Percentiles rank a stretch among this genome's conserved stretches.
Evolutionary conservation across 2,113 vertebrate species (phyloP).

Genomic region (Clarias gariepinus): DNA sequence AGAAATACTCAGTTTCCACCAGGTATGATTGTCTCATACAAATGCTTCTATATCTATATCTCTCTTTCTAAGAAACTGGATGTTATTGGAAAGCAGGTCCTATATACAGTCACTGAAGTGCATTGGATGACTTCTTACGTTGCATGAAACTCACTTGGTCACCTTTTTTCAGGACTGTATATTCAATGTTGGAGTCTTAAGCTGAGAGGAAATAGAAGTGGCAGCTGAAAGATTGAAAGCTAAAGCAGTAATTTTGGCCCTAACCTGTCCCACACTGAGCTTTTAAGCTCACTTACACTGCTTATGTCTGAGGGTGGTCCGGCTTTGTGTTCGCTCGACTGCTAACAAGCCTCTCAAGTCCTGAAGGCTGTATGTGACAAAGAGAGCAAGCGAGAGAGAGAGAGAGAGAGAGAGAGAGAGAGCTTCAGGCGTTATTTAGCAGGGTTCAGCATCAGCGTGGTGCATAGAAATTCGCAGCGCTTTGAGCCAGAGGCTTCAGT

Average conservation of each 20-base stretch:
- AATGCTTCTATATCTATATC: not conserved
- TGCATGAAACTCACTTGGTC: not conserved
- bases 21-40: slow-evolving; percentile 68
- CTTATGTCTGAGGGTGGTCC: slow-evolving; percentile 29
- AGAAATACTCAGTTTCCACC: slow-evolving; percentile 90
- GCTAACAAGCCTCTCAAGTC: slow-evolving; percentile 47
- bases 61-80: not conserved
- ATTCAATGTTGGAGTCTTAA: not conserved
- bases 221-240: not conserved
- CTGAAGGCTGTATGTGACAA: not conserved
- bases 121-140: not conserved
- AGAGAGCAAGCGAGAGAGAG: not conserved
- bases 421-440: slow-evolving; percentile 18
- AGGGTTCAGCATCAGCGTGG: slow-evolving; percentile 17
- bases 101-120: not conserved
- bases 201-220: not conserved
- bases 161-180: not conserved
- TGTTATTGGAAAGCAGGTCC: not conserved
- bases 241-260: slow-evolving; percentile 18
- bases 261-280: slow-evolving; percentile 34
- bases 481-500: slow-evolving; percentile 20
- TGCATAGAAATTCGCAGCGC: slow-evolving; percentile 11
- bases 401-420: not conserved
- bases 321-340: slow-evolving; percentile 37
- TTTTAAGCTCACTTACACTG: slow-evolving; percentile 36